phyloP scores from a whole-genome alignment of 2,113 vertebrate genomes.

The Albula glossodonta region DNA sequence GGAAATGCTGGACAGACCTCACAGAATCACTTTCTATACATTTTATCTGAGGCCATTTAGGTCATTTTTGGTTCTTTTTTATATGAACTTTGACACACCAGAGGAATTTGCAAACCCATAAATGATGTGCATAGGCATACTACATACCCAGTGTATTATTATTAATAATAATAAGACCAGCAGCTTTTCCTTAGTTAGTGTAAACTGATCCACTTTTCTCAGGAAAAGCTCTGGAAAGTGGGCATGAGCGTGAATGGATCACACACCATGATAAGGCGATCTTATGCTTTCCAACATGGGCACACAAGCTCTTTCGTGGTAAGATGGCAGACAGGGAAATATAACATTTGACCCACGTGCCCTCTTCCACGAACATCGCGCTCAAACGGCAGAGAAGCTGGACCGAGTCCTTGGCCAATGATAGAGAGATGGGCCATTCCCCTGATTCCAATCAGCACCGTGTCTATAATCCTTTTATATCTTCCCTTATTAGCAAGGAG shows the following conservation, averaged over 20 bases:
- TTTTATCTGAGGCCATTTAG: no score
- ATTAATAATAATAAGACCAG: no score
- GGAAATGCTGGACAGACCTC: background rate
- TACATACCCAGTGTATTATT: no score
- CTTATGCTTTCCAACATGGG: background rate
- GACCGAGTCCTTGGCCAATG: constrained; percentile 41
- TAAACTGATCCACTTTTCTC: no score
- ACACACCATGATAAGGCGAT: no score
- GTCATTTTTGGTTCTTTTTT: no score
- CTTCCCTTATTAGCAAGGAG: constrained; percentile 74
- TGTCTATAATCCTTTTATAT: constrained; percentile 69
- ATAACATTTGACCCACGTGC: background rate
- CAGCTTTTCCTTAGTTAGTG: no score
- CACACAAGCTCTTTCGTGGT: background rate
- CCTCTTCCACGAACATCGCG: no score
- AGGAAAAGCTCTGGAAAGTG: background rate
- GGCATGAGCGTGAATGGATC: background rate
- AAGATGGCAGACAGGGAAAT: background rate
- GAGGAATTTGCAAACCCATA: no score
- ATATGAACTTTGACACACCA: no score
- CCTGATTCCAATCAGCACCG: constrained; percentile 41
- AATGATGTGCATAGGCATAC: no score
- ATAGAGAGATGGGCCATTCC: constrained; percentile 33
- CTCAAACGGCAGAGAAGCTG: background rate
- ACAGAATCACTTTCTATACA: background rate